These are phyloP conservation scores for Tenebrosternarchus preto DNA, from an alignment of 2,113 vertebrate species.

Conservation along the genomic window DNA sequence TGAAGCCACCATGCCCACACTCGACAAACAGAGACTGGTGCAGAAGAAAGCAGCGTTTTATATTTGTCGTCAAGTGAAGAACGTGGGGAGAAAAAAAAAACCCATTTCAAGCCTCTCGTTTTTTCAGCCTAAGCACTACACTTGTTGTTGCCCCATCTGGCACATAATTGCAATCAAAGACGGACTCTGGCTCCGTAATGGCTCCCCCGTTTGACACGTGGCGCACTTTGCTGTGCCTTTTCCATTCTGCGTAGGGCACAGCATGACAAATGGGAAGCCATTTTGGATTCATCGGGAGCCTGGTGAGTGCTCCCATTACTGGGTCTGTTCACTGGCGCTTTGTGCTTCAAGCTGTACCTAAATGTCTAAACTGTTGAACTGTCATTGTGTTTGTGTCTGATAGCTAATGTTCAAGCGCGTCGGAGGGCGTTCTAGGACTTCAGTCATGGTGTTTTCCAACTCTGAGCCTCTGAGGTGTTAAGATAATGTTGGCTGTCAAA, in stretches of 20 bases:
- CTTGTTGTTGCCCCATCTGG: not conserved
- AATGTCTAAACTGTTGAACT: not conserved
- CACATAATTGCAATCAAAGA: conserved; percentile 14
- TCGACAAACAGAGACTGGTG: not conserved
- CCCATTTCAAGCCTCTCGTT: not conserved
- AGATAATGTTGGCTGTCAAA: not conserved
- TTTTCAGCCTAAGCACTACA: not conserved
- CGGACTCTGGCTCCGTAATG: too few species aligned
- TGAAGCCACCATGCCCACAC: not conserved
- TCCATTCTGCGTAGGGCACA: not conserved
- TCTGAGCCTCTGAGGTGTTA: not conserved
- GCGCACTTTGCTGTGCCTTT: conserved; percentile 17
- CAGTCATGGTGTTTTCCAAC: not conserved
- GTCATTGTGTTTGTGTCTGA: not conserved
- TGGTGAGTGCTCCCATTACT: not conserved
- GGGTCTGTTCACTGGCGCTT: not conserved
- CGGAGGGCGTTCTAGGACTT: not conserved
- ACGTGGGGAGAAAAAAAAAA: not conserved
- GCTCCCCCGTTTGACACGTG: not conserved
- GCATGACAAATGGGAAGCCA: not conserved
- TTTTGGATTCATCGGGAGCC: conserved; percentile 3
- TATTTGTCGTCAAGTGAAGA: not conserved
- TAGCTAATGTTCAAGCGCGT: not conserved
- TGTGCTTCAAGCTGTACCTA: not conserved
- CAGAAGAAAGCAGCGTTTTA: not conserved